Conservation (phyloP, 2,888 invertebrate species). For the Cacoxenus indagator region DNA sequence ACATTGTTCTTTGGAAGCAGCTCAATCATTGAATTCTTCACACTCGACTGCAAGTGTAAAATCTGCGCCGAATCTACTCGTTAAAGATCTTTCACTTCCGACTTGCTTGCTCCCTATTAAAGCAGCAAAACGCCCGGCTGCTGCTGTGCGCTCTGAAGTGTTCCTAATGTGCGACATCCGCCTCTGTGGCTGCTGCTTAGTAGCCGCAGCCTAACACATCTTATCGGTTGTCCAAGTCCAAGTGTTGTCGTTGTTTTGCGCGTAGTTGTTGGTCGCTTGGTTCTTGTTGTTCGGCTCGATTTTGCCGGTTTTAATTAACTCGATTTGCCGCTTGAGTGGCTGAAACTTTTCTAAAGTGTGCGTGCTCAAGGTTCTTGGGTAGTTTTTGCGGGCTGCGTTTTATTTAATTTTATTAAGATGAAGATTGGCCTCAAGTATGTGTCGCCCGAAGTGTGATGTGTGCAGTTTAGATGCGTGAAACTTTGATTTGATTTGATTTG, state of each 20-base stretch:
- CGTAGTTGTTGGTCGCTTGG: not conserved
- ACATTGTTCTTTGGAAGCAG: not conserved
- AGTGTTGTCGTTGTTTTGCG: too few species aligned
- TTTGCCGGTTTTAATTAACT: conserved; percentile 66
- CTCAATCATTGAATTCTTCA: conserved; percentile 53
- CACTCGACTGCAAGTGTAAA: conserved; percentile 61
- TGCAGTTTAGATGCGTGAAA: not conserved
- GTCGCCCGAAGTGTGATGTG: not conserved
- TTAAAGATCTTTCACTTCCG: conserved; percentile 24
- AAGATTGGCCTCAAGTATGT: conserved; percentile 13
- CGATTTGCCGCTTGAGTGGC: conserved; percentile 66
- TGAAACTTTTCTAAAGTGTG: conserved; percentile 26
- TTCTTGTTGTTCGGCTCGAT: not conserved
- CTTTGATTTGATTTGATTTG: not conserved
- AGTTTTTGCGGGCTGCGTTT: conserved; percentile 32
- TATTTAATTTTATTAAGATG: conserved; percentile 52
- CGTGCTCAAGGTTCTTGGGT: not conserved
- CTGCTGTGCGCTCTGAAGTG: conserved; percentile 48
- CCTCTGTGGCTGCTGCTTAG: conserved; percentile 1
- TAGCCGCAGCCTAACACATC: not conserved
- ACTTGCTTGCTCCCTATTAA: conserved; percentile 11
- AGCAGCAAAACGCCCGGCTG: not conserved
- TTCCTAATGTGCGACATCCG: conserved; percentile 67
- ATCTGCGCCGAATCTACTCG: conserved; percentile 13
- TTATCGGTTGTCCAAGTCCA: not conserved